A percentile compares a stretch with the other conserved stretches of the same genome.
Conservation (phyloP, 2,888 invertebrate genomes). For the Melanostoma mellinum region DNA sequence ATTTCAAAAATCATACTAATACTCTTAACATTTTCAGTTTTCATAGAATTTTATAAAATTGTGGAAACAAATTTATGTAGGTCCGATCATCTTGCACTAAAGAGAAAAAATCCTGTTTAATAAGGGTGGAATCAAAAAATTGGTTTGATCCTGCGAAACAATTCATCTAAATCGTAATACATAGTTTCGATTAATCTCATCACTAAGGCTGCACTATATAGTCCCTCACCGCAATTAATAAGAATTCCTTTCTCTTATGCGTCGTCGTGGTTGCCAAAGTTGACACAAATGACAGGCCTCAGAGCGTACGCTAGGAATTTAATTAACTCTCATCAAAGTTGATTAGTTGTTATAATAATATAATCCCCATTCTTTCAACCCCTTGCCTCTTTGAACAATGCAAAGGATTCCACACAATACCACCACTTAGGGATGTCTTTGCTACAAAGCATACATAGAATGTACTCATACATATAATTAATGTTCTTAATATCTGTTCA, state of each 20-base stretch:
- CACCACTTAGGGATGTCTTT: conserved; percentile 4
- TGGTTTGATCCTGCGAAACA: too few relatives aligned
- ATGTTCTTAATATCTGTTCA: not conserved
- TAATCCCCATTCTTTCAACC: conserved; percentile 41
- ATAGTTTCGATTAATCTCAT: conserved; percentile 7
- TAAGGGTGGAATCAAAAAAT: too few relatives aligned
- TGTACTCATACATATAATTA: not conserved
- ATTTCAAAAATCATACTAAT: too few relatives aligned
- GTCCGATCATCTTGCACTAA: too few relatives aligned
- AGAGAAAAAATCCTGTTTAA: too few relatives aligned
- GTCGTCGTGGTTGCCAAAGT: not conserved
- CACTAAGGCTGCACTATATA: not conserved
- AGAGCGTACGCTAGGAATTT: conserved; percentile 23
- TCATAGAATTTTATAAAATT: too few relatives aligned
- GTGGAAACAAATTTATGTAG: too few relatives aligned
- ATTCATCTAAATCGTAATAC: not conserved
- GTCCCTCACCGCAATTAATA: not conserved
- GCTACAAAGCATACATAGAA: not conserved
- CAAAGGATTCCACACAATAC: conserved; percentile 16
- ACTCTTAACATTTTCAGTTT: too few relatives aligned
- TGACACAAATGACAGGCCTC: not conserved
- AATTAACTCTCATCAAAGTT: conserved; percentile 52
- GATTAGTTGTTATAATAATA: conserved; percentile 48
- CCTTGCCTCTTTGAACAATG: conserved; percentile 6
- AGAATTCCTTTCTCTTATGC: too few relatives aligned